A percentile compares a stretch with the other conserved stretches of the same genome.
Evolutionary conservation across 2,888 invertebrate genomes (phyloP).

Genomic region (Dicranocentrus wangi): DNA sequence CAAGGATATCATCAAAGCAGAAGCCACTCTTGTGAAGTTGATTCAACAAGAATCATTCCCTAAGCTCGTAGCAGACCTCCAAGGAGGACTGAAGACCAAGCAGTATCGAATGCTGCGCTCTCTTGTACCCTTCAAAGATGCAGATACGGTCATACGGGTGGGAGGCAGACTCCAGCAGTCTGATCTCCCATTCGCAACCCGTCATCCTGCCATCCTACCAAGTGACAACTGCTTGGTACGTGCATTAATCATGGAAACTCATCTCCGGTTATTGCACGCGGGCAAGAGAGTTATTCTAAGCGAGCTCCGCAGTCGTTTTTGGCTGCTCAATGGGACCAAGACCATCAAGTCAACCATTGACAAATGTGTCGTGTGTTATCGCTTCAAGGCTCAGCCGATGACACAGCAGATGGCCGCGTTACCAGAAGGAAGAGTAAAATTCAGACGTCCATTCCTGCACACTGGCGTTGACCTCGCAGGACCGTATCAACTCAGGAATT

Average conservation of each 20-base stretch:
- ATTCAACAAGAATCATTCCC: not conserved
- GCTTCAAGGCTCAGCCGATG: slow-evolving; percentile 7
- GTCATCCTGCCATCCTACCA: not conserved
- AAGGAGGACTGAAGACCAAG: no score
- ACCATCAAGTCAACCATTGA: not conserved
- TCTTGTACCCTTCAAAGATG: not conserved
- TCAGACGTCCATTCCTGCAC: slow-evolving; percentile 44
- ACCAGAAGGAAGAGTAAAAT: not conserved
- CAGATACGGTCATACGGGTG: not conserved
- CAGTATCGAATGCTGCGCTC: no score
- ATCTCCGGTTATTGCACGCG: slow-evolving; percentile 3
- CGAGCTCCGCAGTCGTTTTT: slow-evolving; percentile 11
- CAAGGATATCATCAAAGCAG: no score
- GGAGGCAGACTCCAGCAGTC: not conserved
- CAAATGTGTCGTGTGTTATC: slow-evolving; percentile 30
- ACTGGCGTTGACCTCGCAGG: slow-evolving; percentile 63
- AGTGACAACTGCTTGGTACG: not conserved
- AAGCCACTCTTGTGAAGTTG: no score
- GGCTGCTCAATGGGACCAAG: slow-evolving; percentile 5
- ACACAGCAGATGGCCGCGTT: slow-evolving; percentile 40
- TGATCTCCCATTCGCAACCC: not conserved
- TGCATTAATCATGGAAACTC: slow-evolving; percentile 4
- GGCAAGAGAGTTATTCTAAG: slow-evolving; percentile 27
- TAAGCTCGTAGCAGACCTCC: no score
- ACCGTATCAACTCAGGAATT: slow-evolving; percentile 2